Percentiles rank a stretch among this genome's conserved stretches.
phyloP scores from a whole-genome alignment of 2,888 invertebrate genomes.

The Nysson spinosus region DNA sequence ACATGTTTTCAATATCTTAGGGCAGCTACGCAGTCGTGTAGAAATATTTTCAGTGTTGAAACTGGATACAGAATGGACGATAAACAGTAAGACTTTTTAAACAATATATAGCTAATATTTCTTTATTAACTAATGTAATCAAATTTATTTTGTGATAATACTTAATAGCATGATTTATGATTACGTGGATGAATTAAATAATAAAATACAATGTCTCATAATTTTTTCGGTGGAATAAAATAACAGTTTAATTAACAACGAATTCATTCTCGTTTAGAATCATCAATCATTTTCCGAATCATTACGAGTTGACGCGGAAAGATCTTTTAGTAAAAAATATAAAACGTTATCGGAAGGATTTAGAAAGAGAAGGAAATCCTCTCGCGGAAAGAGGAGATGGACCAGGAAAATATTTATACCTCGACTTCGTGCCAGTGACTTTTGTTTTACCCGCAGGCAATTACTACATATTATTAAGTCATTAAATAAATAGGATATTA shows the following conservation, averaged over 20 bases:
- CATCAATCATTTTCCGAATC: slow-evolving; percentile 97
- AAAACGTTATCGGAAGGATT: slow-evolving; percentile 93
- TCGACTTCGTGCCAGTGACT: slow-evolving; percentile 96
- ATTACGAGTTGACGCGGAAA: slow-evolving; percentile 96
- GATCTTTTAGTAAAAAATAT: slow-evolving; percentile 98
- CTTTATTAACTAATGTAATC: neutral
- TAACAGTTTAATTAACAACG: neutral
- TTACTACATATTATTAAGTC: too few species aligned
- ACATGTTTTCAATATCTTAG: slow-evolving; percentile 65
- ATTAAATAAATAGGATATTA: neutral
- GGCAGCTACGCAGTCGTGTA: slow-evolving; percentile 94
- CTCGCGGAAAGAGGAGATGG: slow-evolving; percentile 90
- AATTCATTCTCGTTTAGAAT: slow-evolving; percentile 79
- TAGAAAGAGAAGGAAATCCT: slow-evolving; percentile 93
- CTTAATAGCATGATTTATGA: too few species aligned
- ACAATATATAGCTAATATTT: slow-evolving; percentile 12
- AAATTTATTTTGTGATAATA: too few species aligned
- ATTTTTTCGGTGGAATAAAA: too few species aligned
- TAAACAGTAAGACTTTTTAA: slow-evolving; percentile 84
- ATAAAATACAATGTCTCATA: too few species aligned
- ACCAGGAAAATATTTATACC: slow-evolving; percentile 86
- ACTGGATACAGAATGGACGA: slow-evolving; percentile 94
- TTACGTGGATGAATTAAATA: too few species aligned
- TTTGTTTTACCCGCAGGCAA: slow-evolving; percentile 90
- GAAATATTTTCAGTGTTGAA: slow-evolving; percentile 94